phyloP scores from a whole-genome alignment of 1,140 invertebrate species.

The Brachionus rotundiformis region DNA sequence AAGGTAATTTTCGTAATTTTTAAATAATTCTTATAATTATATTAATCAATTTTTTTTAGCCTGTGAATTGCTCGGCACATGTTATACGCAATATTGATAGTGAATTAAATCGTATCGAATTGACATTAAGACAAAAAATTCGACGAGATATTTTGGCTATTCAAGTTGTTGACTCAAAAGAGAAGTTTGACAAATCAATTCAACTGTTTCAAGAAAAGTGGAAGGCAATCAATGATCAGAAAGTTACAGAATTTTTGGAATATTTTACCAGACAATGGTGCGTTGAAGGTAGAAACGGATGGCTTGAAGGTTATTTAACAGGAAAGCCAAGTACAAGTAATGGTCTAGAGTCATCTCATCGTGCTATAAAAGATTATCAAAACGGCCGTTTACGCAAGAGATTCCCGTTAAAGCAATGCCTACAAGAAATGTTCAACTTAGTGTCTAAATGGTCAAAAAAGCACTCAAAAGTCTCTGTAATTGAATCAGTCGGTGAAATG shows the following conservation, averaged over 20 bases:
- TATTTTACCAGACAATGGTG: neutral
- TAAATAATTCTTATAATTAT: too few relatives aligned
- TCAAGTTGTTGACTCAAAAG: too few relatives aligned
- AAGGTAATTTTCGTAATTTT: too few relatives aligned
- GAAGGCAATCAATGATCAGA: too few relatives aligned
- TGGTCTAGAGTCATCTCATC: neutral
- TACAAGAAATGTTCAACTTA: neutral
- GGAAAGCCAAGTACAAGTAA: neutral
- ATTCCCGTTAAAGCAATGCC: neutral
- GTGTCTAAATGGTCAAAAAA: neutral
- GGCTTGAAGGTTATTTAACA: neutral
- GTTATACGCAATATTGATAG: too few relatives aligned
- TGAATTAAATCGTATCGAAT: too few relatives aligned
- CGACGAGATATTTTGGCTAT: too few relatives aligned
- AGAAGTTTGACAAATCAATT: too few relatives aligned
- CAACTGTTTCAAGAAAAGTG: too few relatives aligned
- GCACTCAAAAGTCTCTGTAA: neutral
- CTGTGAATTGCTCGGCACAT: too few relatives aligned
- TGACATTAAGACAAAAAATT: too few relatives aligned
- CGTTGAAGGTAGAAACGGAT: neutral
- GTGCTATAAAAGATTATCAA: neutral
- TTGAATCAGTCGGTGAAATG: neutral
- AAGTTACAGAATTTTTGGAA: neutral
- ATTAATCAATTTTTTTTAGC: too few relatives aligned
- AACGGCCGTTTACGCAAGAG: neutral